A percentile compares a stretch with the other conserved stretches of the same genome.
phyloP scores from a whole-genome alignment of 2,113 vertebrate species.

The Carollia perspicillata region DNA sequence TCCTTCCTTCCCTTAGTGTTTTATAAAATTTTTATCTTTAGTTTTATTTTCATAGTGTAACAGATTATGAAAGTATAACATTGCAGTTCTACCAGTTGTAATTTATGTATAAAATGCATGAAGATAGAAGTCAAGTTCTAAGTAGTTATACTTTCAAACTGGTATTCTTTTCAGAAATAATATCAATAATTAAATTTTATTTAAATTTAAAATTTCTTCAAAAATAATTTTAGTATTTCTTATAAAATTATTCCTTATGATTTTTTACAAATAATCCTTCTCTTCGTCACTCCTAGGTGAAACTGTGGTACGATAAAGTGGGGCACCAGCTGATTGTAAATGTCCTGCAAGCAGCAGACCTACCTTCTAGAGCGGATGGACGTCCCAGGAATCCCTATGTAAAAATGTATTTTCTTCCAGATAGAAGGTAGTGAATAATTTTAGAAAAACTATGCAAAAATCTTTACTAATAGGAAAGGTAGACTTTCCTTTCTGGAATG shows the following conservation, averaged over 20 bases:
- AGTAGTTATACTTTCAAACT: neutral
- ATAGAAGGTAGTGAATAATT: constrained; percentile 84
- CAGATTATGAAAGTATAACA: neutral
- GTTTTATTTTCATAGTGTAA: neutral
- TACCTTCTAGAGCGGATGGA: constrained; percentile 91
- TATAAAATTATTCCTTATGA: neutral
- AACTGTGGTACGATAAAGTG: constrained; percentile 98
- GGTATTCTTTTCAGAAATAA: neutral
- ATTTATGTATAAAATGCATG: neutral
- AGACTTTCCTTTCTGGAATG: neutral
- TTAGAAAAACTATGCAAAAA: neutral
- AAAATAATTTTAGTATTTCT: neutral
- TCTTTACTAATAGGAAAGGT: neutral
- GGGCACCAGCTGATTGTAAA: constrained; percentile 98
- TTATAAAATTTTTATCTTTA: neutral
- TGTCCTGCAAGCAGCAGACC: constrained; percentile 96
- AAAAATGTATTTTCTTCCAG: constrained; percentile 99
- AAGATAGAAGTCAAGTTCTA: neutral
- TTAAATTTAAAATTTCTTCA: neutral
- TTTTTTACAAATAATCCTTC: neutral
- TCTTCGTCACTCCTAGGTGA: constrained; percentile 84
- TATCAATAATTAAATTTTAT: neutral
- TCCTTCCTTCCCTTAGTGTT: neutral
- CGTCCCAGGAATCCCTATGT: constrained; percentile 97
- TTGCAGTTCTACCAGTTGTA: neutral